Base-by-base conservation (phyloP, 2,888 invertebrate species). In the Pseudoips prasinana region DNA sequence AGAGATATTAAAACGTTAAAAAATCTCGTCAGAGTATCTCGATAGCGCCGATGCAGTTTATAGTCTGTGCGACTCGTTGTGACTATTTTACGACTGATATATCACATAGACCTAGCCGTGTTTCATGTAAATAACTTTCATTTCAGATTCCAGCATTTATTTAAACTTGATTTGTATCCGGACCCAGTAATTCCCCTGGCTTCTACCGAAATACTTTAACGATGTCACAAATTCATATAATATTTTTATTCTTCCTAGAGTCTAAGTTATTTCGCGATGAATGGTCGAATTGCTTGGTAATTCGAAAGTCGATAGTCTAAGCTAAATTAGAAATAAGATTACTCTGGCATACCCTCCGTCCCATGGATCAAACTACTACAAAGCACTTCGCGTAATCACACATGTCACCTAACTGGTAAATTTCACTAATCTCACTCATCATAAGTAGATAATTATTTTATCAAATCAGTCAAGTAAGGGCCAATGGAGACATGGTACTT, bases 201-300 rank as follows among this genome's bases (percentile, higher is more conserved):
- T 14, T 14, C 45, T 50, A 49, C 50, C 75, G 66, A 67, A 57
- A 70, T 65, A 73, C 61, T 70, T 61, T 75, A 67, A 45, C 75
- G 65, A 55, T 48, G 42, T 67, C 62, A 67, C 71, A 74, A 75
- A 81, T 74, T 74, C 72, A 78, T 74, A 83, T 77, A 80, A 66
- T 79, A 79, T 79, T 64, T 83, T 77, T 80, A 79, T 73, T 76
- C 58, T 76, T 50, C 73, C 75, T 82, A 80, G 73, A 51, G 50
- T 58, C 83, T 81, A 82, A 76, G 62, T 61, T 88, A 88, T 88
- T 88, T 87, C 88, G 88, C 87, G 87, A 87, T 87, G 88, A 88
- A 88, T 87, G 87, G 62, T 82, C 84, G 81, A 83, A 86, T 85
- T 83, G 80, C 82, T 84, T 84, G 76, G 87, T 85, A 84, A 87